These are phyloP conservation scores for Yponomeuta plumbellus DNA, from an alignment of 2,888 invertebrate genomes.

Conservation along the genomic window DNA sequence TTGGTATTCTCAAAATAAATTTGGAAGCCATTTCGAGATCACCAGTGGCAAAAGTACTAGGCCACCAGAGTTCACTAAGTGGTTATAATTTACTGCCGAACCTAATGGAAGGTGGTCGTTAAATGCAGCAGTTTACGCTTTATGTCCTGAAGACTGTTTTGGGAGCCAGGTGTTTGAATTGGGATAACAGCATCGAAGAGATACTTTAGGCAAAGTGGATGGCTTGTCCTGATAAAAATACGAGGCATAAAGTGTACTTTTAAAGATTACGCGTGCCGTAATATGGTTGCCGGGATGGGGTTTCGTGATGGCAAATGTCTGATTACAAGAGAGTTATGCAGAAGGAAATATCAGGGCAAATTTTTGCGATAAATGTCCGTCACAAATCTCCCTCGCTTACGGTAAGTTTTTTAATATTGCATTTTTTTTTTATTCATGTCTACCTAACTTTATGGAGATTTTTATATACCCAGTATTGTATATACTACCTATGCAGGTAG, in stretches of 20 bases:
- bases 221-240: neutral
- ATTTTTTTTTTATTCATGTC: too few species aligned
- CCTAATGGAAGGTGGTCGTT: conserved; percentile 71
- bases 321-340: neutral
- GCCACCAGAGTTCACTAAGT: conserved; percentile 48
- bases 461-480: too few species aligned
- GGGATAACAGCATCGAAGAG: conserved; percentile 9
- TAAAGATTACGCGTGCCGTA: neutral
- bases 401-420: neutral
- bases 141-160: conserved; percentile 13
- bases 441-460: too few species aligned
- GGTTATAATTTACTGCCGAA: conserved; percentile 64
- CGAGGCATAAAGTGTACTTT: conserved; percentile 5
- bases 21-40: neutral
- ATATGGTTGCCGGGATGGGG: neutral
- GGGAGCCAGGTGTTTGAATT: conserved; percentile 52
- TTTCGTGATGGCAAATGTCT: neutral
- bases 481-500: too few species aligned
- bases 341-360: neutral
- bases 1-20: conserved; percentile 1
- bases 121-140: conserved; percentile 49
- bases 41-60: conserved; percentile 45
- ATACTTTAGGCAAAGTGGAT: neutral
- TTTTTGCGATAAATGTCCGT: neutral
- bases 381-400: neutral